Percentiles rank a stretch among this genome's conserved stretches.
phyloP scores from a whole-genome alignment of 2,113 vertebrate species.

The Mesoclemmys tuberculata region DNA sequence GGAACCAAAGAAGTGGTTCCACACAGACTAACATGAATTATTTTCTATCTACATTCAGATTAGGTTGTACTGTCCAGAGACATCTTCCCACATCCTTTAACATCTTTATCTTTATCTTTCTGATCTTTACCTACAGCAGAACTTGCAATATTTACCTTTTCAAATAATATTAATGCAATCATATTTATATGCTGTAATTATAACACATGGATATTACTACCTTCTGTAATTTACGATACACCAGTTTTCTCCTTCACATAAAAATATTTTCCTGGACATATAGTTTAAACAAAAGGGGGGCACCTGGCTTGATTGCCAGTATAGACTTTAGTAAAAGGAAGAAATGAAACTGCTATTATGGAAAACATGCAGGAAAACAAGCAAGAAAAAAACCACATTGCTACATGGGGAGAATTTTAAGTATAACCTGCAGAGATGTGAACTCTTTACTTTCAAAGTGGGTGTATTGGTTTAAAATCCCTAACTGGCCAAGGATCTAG shows the following conservation, averaged over 20 bases:
- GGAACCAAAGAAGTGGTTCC: neutral
- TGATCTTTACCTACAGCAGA: neutral
- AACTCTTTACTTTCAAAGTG: neutral
- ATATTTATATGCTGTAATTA: neutral
- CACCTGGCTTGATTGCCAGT: neutral
- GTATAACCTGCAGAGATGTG: fast-evolving
- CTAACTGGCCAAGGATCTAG: neutral
- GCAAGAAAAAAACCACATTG: neutral
- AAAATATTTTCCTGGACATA: neutral
- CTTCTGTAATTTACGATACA: neutral
- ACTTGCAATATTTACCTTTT: neutral
- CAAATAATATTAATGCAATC: neutral
- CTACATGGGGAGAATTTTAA: neutral
- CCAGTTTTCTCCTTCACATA: neutral
- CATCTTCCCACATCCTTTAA: neutral
- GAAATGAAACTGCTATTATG: neutral
- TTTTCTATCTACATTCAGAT: neutral
- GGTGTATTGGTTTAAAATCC: neutral
- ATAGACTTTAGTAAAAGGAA: neutral
- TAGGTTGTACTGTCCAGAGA: neutral
- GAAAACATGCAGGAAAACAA: neutral
- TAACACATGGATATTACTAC: neutral
- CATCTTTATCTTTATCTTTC: neutral
- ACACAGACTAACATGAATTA: neutral
- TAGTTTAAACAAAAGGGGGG: neutral